Percentiles rank a stretch among this genome's conserved stretches.
Conservation (phyloP, 2,888 invertebrate species). For the Cabera pusaria region DNA sequence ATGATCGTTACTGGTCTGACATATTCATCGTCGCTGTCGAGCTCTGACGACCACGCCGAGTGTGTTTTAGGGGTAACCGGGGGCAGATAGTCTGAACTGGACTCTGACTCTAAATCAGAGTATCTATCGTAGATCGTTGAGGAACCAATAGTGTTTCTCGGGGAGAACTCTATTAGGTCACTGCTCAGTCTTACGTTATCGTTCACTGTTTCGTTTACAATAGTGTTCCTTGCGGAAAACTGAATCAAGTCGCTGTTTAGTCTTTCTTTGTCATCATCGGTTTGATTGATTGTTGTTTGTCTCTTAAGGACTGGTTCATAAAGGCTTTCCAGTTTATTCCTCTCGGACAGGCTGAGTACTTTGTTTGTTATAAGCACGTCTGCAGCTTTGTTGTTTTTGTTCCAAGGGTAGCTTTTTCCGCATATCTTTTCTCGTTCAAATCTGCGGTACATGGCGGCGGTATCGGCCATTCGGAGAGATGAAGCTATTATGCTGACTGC, state of each 20-base stretch:
- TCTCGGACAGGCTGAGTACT: constrained; percentile 29
- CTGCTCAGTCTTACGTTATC: constrained; percentile 42
- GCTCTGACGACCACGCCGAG: constrained; percentile 33
- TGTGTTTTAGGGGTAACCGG: constrained; percentile 36
- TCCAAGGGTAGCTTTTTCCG: constrained; percentile 90
- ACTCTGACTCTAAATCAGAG: constrained; percentile 50
- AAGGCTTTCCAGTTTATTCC: constrained; percentile 45
- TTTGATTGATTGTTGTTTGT: constrained; percentile 37
- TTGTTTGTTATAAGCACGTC: constrained; percentile 36
- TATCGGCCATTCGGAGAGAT: constrained; percentile 86
- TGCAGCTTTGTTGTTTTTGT: constrained; percentile 51
- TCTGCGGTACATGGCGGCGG: constrained; percentile 88
- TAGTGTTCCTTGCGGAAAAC: constrained; percentile 56
- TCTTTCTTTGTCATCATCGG: constrained; percentile 33
- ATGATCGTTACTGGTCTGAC: constrained; percentile 63
- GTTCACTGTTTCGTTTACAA: constrained; percentile 31
- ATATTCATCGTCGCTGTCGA: constrained; percentile 69
- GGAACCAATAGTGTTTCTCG: constrained; percentile 42
- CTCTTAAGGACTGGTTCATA: constrained; percentile 55
- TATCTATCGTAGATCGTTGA: constrained; percentile 52
- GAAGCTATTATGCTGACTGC: constrained; percentile 86
- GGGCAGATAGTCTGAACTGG: constrained; percentile 60
- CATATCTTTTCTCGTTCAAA: constrained; percentile 90
- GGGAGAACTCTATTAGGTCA: constrained; percentile 68
- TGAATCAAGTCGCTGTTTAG: constrained; percentile 64